Percentiles rank a stretch among this genome's conserved stretches.
Conservation (phyloP, 2,797 vertebrate species). For the Synanceia verrucosa region DNA sequence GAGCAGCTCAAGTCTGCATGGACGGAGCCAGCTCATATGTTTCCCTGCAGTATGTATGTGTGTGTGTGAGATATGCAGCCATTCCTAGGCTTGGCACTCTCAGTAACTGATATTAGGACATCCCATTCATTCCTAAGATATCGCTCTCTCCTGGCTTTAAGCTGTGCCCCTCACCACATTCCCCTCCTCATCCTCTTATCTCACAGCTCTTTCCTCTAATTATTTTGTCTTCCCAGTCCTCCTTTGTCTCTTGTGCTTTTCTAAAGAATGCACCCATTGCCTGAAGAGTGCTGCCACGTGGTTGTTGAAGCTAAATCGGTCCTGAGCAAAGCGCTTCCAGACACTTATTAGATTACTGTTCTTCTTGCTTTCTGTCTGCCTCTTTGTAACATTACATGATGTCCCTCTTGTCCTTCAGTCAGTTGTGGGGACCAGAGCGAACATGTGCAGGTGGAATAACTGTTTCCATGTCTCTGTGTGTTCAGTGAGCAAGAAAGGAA, state of each 20-base stretch:
- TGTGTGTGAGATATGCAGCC: slow-evolving; percentile 35
- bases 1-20: neutral
- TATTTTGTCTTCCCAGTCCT: neutral
- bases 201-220: neutral
- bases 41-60: slow-evolving; percentile 19
- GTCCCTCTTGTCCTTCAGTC: slow-evolving; percentile 3
- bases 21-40: slow-evolving; percentile 24
- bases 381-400: neutral
- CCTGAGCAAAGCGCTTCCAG: slow-evolving; percentile 28
- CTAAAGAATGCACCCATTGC: slow-evolving; percentile 4
- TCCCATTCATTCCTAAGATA: slow-evolving; percentile 65
- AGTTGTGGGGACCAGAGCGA: neutral
- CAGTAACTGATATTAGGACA: slow-evolving; percentile 62
- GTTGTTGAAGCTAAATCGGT: slow-evolving; percentile 52
- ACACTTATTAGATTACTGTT: slow-evolving; percentile 62
- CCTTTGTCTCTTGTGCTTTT: slow-evolving; percentile 15
- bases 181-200: neutral
- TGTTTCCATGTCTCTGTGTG: slow-evolving; percentile 35
- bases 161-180: slow-evolving; percentile 3
- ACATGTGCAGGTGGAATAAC: slow-evolving; percentile 51
- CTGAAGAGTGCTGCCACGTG: slow-evolving; percentile 24
- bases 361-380: neutral
- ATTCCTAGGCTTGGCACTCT: slow-evolving; percentile 41
- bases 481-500: slow-evolving; percentile 70
- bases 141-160: slow-evolving; percentile 37